Evolutionary conservation across 2,888 invertebrate species (phyloP), one percentile per base, ranked within the genome.

Genomic region (Lasius platythorax): DNA sequence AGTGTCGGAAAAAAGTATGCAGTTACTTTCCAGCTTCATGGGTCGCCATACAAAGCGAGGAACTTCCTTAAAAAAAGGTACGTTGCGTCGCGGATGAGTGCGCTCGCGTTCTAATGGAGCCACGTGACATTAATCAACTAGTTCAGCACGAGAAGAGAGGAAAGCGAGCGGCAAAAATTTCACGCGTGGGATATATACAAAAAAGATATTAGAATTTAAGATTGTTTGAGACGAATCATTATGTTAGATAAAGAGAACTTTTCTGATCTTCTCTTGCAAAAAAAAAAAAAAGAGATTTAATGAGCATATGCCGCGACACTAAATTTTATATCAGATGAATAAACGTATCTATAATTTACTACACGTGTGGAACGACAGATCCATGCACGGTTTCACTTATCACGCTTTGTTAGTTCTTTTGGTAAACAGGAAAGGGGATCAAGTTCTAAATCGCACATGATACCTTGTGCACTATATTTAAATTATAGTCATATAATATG

Each of bases 11-110:
- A 87, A 84, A 91, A 92, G 87, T 72, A 94, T 94, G 93, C 93
- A 93, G 91, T 90, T 93, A 75, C 87, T 93, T 89, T 94, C 93
- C 82, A 93, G 91, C 87, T 93, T 94, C 91, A 93, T 94, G 92
- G 92, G 92, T 87, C 90, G 92, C 82, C 93, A 94, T 78, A 83
- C 93, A 87, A 94, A 93, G 90, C 91, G 93, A 79, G 94, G 89
- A 68, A 83, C 94, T 82, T 94, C 93, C 88, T 90, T 93, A 70
- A 94, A 91, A 87, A 94, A 93, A 94, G 93, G 94, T 94, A 93
- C 73, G 76, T 30, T 46, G 23, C 30, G 66, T 64, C 43, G 86
- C 56, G 68, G 56, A 70, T 33, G 43, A 76, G 66, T n/a, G 76
- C 63, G 87, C 85, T 64, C 83, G 63, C 78, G n/a, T n/a, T 53